Evolutionary conservation across 2,888 invertebrate species (phyloP).

Genomic region (Apotomis turbidana): DNA sequence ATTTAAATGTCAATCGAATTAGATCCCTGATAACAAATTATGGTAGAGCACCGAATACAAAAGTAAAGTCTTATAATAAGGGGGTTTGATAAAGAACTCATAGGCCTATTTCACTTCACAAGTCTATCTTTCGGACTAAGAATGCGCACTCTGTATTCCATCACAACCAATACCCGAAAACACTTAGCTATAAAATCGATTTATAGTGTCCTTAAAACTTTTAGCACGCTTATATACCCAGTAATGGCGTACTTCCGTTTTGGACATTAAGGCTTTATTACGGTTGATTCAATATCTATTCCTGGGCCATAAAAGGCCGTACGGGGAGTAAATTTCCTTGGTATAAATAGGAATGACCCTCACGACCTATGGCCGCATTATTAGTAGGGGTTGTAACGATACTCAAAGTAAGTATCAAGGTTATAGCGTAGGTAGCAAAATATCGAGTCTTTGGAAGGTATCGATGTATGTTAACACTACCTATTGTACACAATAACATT

Average conservation of each 20-base stretch:
- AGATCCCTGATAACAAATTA: too few relatives aligned
- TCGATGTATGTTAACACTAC: too few relatives aligned
- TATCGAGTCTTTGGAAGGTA: too few relatives aligned
- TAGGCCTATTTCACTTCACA: not conserved
- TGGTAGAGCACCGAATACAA: too few relatives aligned
- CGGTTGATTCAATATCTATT: conserved; percentile 29
- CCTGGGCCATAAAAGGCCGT: conserved; percentile 4
- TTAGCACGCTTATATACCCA: conserved; percentile 13
- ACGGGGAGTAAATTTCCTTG: not conserved
- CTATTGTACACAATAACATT: too few relatives aligned
- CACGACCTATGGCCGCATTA: too few relatives aligned
- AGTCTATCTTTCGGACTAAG: not conserved
- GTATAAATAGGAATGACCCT: not conserved
- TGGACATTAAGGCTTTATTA: conserved; percentile 23
- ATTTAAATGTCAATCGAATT: too few relatives aligned
- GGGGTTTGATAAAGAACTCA: too few relatives aligned
- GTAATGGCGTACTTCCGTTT: conserved; percentile 28
- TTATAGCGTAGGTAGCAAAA: too few relatives aligned
- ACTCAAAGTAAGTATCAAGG: too few relatives aligned
- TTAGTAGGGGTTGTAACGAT: too few relatives aligned
- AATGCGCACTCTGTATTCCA: not conserved
- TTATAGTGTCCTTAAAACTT: conserved; percentile 6
- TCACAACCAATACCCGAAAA: not conserved
- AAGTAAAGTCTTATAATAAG: too few relatives aligned
- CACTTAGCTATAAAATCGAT: not conserved